Percentiles rank a stretch among this genome's conserved stretches.
Evolutionary conservation across 2,888 invertebrate genomes (phyloP).

Genomic region (Agrotis clavis): DNA sequence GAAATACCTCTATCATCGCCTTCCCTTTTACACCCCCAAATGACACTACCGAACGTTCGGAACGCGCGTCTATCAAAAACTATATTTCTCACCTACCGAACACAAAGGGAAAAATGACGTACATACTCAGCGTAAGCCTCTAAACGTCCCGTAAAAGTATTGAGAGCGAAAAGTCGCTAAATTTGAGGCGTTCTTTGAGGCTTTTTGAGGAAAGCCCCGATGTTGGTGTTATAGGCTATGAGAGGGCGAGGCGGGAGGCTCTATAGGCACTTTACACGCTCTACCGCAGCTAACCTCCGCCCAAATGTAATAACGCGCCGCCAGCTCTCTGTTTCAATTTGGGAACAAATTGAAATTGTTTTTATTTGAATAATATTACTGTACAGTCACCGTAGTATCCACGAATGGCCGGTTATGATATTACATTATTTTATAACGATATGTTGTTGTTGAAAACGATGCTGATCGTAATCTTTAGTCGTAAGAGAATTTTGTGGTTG

Average conservation of each 20-base stretch:
- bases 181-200: slow-evolving; percentile 89
- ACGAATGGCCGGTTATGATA: slow-evolving; percentile 74
- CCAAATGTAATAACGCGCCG: slow-evolving; percentile 90
- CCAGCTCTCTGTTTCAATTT: slow-evolving; percentile 91
- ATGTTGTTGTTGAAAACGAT: slow-evolving; percentile 58
- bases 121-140: slow-evolving; percentile 79
- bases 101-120: slow-evolving; percentile 78
- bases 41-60: slow-evolving; percentile 68
- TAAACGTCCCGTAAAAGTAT: slow-evolving; percentile 88
- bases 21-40: slow-evolving; percentile 75
- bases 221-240: slow-evolving; percentile 90
- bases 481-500: slow-evolving; percentile 21
- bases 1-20: slow-evolving; percentile 80
- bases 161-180: slow-evolving; percentile 89
- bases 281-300: slow-evolving; percentile 89
- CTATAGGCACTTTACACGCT: slow-evolving; percentile 90
- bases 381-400: slow-evolving; percentile 69
- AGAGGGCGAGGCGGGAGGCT: slow-evolving; percentile 88
- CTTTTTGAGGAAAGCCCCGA: slow-evolving; percentile 88
- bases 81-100: slow-evolving; percentile 74
- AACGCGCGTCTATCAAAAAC: slow-evolving; percentile 78
- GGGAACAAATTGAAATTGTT: slow-evolving; percentile 91
- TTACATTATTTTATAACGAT: slow-evolving; percentile 67
- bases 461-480: slow-evolving; percentile 48
- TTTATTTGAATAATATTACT: slow-evolving; percentile 91